A percentile compares a stretch with the other conserved stretches of the same genome.
These are phyloP conservation scores for Pogonognathellus flavescens DNA, from an alignment of 1,140 invertebrate species.

Conservation along the genomic window DNA sequence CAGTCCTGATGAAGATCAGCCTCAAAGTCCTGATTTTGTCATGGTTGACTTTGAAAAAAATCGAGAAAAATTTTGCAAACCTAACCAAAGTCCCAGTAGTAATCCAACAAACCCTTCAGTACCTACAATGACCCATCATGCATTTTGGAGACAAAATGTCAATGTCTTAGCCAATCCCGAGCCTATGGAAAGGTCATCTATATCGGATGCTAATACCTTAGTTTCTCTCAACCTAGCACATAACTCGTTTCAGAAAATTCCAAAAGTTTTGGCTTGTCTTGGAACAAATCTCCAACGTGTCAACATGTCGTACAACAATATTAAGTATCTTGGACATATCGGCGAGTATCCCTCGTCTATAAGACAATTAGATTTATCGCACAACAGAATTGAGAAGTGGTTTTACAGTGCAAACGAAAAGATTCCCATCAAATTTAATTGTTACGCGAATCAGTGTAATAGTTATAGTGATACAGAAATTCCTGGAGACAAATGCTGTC, in stretches of 20 bases:
- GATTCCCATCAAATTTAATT: slow-evolving; percentile 32
- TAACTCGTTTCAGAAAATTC: slow-evolving; percentile 90
- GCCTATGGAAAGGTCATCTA: slow-evolving; percentile 26
- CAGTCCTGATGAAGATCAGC: slow-evolving; percentile 54
- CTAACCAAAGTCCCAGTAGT: background rate
- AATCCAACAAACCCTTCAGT: background rate
- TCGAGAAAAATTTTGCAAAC: slow-evolving; percentile 56
- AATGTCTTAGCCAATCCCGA: slow-evolving; percentile 60
- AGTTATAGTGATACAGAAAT: background rate
- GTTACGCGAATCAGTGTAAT: slow-evolving; percentile 48
- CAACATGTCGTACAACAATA: slow-evolving; percentile 89
- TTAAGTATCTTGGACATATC: slow-evolving; percentile 83
- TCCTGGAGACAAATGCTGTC: slow-evolving; percentile 75
- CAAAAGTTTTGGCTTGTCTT: slow-evolving; percentile 88
- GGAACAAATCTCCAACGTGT: slow-evolving; percentile 87
- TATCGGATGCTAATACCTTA: slow-evolving; percentile 73
- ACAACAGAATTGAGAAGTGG: slow-evolving; percentile 91
- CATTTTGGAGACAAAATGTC: slow-evolving; percentile 61
- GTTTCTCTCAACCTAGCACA: slow-evolving; percentile 88
- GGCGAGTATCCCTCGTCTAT: slow-evolving; percentile 89
- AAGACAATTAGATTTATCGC: slow-evolving; percentile 92
- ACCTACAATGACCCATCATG: slow-evolving; percentile 56
- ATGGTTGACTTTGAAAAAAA: slow-evolving; percentile 62
- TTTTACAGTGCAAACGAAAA: slow-evolving; percentile 60
- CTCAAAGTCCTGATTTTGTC: slow-evolving; percentile 62